Conservation (phyloP, 2,797 vertebrate genomes). For the Enteromius unitaeniatus region DNA sequence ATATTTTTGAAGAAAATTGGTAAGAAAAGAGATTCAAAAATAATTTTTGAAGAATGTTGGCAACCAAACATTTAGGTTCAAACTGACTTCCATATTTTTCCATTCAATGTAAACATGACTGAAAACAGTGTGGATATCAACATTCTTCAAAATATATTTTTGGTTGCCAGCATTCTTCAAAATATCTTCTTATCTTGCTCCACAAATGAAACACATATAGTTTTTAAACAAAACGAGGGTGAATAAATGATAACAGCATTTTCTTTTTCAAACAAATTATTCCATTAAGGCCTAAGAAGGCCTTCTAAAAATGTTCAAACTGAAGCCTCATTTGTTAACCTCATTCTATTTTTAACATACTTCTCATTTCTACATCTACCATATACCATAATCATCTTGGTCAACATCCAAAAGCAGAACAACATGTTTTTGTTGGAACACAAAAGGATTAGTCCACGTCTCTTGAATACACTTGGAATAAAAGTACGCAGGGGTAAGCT, state of each 20-base stretch:
- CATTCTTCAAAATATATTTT: neutral
- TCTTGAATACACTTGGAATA: neutral
- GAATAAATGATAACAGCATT: neutral
- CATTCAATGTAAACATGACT: neutral
- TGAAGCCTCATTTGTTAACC: neutral
- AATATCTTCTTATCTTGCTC: neutral
- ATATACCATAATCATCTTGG: neutral
- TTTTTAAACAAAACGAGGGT: neutral
- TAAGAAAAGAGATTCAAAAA: neutral
- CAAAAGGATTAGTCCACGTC: conserved; percentile 6
- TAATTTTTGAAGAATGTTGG: neutral
- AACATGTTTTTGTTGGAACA: conserved; percentile 15
- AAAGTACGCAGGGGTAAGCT: neutral
- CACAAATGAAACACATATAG: neutral
- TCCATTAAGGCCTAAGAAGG: neutral
- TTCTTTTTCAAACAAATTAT: neutral
- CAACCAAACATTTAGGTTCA: neutral
- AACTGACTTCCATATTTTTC: neutral
- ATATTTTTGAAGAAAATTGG: neutral
- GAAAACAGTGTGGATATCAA: neutral
- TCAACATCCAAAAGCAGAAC: neutral
- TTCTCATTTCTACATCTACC: neutral
- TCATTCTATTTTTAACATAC: neutral
- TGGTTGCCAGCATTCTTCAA: neutral
- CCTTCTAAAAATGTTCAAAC: too few species aligned